A percentile compares a stretch with the other conserved stretches of the same genome.
These are phyloP conservation scores for Pipistrellus pipistrellus DNA, from an alignment of 2,797 vertebrate genomes.

Conservation along the genomic window DNA sequence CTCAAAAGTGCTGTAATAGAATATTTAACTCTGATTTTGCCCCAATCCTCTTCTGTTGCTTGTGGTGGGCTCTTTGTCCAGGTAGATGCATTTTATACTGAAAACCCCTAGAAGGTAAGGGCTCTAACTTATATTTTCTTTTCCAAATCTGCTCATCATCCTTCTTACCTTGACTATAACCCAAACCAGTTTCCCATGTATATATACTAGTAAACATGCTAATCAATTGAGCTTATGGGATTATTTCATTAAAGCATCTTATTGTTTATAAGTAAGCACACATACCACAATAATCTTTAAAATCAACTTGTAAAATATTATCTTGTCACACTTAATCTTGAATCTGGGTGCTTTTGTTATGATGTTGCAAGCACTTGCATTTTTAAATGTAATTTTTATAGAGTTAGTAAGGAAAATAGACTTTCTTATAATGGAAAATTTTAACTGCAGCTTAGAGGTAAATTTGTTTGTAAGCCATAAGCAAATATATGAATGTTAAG, in stretches of 20 bases:
- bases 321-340: background rate
- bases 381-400: constrained; percentile 37
- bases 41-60: fast-evolving
- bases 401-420: background rate
- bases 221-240: background rate
- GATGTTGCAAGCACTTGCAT: background rate
- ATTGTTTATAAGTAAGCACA: background rate
- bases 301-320: background rate
- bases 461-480: background rate
- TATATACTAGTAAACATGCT: background rate
- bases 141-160: background rate
- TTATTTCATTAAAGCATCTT: background rate
- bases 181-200: background rate
- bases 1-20: background rate
- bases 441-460: background rate
- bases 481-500: background rate
- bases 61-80: fast-evolving
- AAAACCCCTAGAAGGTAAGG: background rate
- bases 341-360: background rate
- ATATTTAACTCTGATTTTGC: background rate
- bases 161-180: background rate
- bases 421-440: background rate
- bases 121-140: background rate
- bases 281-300: background rate
- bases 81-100: background rate